These are phyloP conservation scores for Notarius quadriscutis DNA, from an alignment of 2,113 vertebrate species.

Conservation along the genomic window DNA sequence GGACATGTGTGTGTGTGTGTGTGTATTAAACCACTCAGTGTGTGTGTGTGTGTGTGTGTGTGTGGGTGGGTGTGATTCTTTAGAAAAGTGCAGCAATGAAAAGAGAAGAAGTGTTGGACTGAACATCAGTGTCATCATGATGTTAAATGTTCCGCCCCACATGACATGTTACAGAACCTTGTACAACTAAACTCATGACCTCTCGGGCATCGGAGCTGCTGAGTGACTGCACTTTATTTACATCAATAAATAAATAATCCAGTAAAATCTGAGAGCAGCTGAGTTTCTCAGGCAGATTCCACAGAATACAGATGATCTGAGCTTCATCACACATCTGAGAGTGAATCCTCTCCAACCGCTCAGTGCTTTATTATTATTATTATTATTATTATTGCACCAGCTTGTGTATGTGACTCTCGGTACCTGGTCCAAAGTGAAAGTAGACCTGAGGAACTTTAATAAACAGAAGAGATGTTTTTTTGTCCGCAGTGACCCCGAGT, in stretches of 20 bases:
- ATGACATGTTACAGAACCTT: not conserved
- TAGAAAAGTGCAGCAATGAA: not conserved
- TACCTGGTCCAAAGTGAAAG: not conserved
- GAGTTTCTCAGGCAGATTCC: not conserved
- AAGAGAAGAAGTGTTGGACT: not conserved
- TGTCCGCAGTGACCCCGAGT: conserved; percentile 45
- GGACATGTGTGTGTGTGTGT: too few species aligned
- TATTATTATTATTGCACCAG: not conserved
- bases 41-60: too few species aligned
- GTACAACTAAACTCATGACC: not conserved
- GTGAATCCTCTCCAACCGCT: not conserved
- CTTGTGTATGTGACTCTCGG: not conserved
- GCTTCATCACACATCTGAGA: not conserved
- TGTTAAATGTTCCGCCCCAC: not conserved
- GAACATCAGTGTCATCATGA: not conserved
- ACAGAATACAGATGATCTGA: not conserved
- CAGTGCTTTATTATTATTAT: not conserved
- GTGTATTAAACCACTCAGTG: too few species aligned
- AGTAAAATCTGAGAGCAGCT: not conserved
- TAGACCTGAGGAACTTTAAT: too few species aligned
- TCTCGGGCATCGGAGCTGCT: not conserved
- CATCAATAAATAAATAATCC: not conserved
- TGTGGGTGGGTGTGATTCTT: not conserved
- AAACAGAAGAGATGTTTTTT: not conserved
- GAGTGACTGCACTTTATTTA: not conserved